These are phyloP conservation scores for Porites divaricata DNA, from an alignment of 92 coral and sea anemone species.

Conservation along the genomic window DNA sequence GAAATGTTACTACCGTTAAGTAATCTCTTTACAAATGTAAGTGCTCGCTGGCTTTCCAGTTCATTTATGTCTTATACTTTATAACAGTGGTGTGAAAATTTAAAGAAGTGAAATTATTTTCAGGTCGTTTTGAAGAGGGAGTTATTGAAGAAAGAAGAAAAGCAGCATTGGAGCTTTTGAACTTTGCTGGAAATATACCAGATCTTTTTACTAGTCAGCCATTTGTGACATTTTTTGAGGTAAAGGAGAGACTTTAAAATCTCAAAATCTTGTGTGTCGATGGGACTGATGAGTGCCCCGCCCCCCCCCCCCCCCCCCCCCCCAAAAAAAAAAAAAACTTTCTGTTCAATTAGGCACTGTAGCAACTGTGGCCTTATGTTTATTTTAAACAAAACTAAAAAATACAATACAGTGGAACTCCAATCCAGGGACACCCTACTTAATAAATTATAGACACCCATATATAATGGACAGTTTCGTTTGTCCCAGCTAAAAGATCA, in stretches of 20 bases:
- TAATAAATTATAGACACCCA: background rate
- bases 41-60: too few relatives aligned
- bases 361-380: too few relatives aligned
- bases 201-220: slow-evolving; percentile 82
- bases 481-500: background rate
- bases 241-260: slow-evolving; percentile 5
- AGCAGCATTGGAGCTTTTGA: slow-evolving; percentile 73
- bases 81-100: background rate
- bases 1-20: too few relatives aligned
- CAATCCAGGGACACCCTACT: too few relatives aligned
- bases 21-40: too few relatives aligned
- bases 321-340: too few relatives aligned
- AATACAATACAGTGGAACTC: too few relatives aligned
- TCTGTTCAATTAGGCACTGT: too few relatives aligned
- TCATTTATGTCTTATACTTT: too few relatives aligned
- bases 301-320: too few relatives aligned
- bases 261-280: background rate
- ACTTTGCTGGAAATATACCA: slow-evolving; percentile 81
- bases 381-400: too few relatives aligned
- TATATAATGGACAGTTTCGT: background rate
- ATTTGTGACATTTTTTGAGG: slow-evolving; percentile 94
- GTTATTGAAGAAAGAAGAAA: slow-evolving; percentile 93
- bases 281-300: too few relatives aligned
- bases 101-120: background rate
- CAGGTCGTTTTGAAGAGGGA: slow-evolving; percentile 95